Percentiles rank a stretch among this genome's conserved stretches.
Evolutionary conservation across 2,113 vertebrate species (phyloP).

Genomic region (Tachysurus vachellii): DNA sequence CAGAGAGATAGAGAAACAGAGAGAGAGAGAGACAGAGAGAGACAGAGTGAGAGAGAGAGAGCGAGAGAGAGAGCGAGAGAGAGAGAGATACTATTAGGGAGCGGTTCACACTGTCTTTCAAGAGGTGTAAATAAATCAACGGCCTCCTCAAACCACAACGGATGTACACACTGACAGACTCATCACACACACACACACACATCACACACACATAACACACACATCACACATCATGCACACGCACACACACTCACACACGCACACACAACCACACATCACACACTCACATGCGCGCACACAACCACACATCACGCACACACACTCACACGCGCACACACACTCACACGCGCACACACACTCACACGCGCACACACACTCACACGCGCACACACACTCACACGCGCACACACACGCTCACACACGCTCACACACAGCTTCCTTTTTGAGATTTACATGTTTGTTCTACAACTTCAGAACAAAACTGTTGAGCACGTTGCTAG

Average conservation of each 20-base stretch:
- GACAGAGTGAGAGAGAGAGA: background rate
- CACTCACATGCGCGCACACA: background rate
- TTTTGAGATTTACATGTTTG: background rate
- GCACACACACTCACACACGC: background rate
- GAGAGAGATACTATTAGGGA: constrained; percentile 26
- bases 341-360: constrained; percentile 9
- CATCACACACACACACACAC: too few relatives aligned
- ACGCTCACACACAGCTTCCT: background rate
- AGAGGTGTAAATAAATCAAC: constrained; percentile 29
- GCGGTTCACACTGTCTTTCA: constrained; percentile 17
- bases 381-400: background rate
- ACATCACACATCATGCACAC: background rate
- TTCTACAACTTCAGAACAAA: background rate
- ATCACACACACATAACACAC: too few relatives aligned
- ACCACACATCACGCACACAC: background rate
- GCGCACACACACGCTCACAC: background rate
- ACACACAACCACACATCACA: too few relatives aligned
- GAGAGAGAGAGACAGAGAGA: background rate
- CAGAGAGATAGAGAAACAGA: background rate
- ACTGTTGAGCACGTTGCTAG: background rate
- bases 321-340: too few relatives aligned
- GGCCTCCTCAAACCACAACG: constrained; percentile 10
- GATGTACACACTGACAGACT: background rate
- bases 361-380: background rate
- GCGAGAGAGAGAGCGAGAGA: background rate